Conservation (phyloP, 2,797 vertebrate genomes). For the Brachyalestes nurse region DNA sequence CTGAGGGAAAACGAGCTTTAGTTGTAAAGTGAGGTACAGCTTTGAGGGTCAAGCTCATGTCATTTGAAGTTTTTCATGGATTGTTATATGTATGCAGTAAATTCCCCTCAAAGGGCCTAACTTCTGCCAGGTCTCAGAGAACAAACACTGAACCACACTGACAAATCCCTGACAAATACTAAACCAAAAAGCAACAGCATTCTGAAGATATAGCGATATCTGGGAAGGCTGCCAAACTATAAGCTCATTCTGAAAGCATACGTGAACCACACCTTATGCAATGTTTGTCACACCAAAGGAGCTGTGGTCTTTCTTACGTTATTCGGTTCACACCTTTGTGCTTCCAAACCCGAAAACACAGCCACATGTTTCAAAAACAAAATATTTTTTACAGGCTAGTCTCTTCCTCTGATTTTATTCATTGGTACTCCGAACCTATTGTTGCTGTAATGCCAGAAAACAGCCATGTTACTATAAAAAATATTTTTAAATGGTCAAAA, state of each 20-base stretch:
- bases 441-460: no score
- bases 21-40: constrained; percentile 52
- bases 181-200: not conserved
- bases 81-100: constrained; percentile 10
- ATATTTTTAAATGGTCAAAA: not conserved
- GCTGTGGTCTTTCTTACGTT: constrained; percentile 43
- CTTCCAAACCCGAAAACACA: constrained; percentile 21
- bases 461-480: not conserved
- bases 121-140: not conserved
- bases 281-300: constrained; percentile 38
- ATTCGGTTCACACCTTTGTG: constrained; percentile 53
- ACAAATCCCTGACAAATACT: not conserved
- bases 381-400: constrained; percentile 22
- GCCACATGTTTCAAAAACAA: constrained; percentile 41
- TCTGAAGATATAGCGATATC: not conserved
- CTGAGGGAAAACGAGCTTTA: constrained; percentile 18
- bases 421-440: not conserved
- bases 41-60: constrained; percentile 57
- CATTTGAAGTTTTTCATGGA: constrained; percentile 43
- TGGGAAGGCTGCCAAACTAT: constrained; percentile 8
- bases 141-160: not conserved
- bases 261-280: constrained; percentile 45
- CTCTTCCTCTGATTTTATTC: not conserved
- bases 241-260: constrained; percentile 41
- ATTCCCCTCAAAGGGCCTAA: not conserved